phyloP scores from a whole-genome alignment of 2,888 invertebrate species.

The Blera fallax region DNA sequence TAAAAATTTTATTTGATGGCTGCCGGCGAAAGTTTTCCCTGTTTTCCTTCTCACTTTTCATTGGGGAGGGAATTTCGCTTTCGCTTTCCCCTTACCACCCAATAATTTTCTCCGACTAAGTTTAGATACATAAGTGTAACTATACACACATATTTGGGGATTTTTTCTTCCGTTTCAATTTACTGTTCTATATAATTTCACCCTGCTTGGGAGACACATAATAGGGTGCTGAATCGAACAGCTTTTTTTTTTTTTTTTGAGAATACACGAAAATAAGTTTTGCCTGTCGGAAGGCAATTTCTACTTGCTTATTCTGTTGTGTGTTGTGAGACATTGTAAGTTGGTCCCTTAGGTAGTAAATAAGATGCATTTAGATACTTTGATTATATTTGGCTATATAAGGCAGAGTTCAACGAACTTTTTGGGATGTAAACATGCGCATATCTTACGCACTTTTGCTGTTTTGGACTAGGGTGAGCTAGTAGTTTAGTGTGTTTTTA shows the following conservation, averaged over 20 bases:
- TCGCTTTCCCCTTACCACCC: slow-evolving; percentile 31
- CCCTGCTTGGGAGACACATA: background rate
- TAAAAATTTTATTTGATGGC: slow-evolving; percentile 41
- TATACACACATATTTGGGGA: slow-evolving; percentile 12
- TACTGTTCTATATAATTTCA: slow-evolving; percentile 40
- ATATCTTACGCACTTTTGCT: slow-evolving; percentile 56
- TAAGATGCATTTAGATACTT: slow-evolving; percentile 34
- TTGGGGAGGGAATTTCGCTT: slow-evolving; percentile 1
- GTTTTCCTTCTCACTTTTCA: slow-evolving; percentile 44
- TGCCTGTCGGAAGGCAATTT: background rate
- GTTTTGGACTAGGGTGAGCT: slow-evolving; percentile 45
- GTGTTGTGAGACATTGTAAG: slow-evolving; percentile 11
- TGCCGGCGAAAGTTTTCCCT: slow-evolving; percentile 38
- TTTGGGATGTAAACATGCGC: slow-evolving; percentile 62
- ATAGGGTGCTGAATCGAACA: slow-evolving; percentile 39
- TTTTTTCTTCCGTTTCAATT: slow-evolving; percentile 23
- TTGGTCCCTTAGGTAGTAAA: slow-evolving; percentile 4
- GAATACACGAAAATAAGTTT: slow-evolving; percentile 39
- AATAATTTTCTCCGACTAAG: background rate
- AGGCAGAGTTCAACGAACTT: slow-evolving; percentile 65
- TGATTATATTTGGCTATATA: slow-evolving; percentile 32
- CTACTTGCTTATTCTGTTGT: slow-evolving; percentile 8
- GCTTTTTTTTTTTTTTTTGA: slow-evolving; percentile 38
- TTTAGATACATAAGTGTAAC: background rate
- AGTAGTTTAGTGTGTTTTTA: slow-evolving; percentile 6